A percentile compares a stretch with the other conserved stretches of the same genome.
Conservation (phyloP, 2,888 invertebrate genomes). For the Hyles lineata region DNA sequence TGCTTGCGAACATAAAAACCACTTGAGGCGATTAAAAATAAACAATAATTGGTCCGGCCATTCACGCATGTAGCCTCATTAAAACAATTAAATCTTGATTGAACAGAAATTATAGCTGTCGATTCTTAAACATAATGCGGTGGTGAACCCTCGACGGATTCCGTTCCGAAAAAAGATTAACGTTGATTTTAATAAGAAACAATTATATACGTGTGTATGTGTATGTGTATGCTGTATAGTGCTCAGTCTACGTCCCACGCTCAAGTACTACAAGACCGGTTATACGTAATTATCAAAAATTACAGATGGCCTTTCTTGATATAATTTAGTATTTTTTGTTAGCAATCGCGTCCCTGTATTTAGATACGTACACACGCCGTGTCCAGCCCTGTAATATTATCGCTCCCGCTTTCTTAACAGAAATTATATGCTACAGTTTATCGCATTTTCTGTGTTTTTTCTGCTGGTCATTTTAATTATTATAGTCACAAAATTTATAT, state of each 20-base stretch:
- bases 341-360: conserved; percentile 36
- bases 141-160: conserved; percentile 76
- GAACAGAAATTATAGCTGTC: conserved; percentile 85
- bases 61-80: conserved; percentile 85
- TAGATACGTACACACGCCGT: conserved; percentile 14
- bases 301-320: conserved; percentile 76
- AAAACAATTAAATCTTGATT: conserved; percentile 86
- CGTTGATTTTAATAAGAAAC: conserved; percentile 84
- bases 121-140: conserved; percentile 84
- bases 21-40: conserved; percentile 85
- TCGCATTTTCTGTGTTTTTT: neutral
- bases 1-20: conserved; percentile 83
- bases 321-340: conserved; percentile 73
- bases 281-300: conserved; percentile 82
- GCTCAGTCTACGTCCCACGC: conserved; percentile 74
- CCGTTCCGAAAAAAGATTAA: conserved; percentile 83
- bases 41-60: conserved; percentile 85
- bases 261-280: conserved; percentile 77
- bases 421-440: neutral
- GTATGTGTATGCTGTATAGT: conserved; percentile 54
- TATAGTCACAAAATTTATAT: neutral
- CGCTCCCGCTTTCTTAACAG: neutral
- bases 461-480: neutral
- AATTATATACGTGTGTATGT: conserved; percentile 81
- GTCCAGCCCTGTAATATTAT: conserved; percentile 4